Base-by-base conservation (phyloP, 2,113 vertebrate genomes). In the Salvelinus alpinus region DNA sequence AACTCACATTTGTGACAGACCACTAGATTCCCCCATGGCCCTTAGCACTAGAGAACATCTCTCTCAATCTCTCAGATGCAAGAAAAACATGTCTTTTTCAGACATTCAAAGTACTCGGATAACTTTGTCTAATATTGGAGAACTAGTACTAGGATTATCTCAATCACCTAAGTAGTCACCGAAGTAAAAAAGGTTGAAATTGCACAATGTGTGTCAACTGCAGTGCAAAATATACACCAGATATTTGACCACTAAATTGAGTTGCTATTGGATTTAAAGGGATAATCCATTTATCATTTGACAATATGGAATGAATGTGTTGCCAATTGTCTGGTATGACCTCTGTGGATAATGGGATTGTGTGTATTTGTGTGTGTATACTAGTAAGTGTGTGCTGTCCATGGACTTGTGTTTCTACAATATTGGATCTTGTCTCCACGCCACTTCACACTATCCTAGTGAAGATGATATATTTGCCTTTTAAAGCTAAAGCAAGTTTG, bases 391-490 rank as follows among this genome's bases (percentile, higher is more conserved):
- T 38, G 38, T 44, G 8, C 47, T 22, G 59, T 62, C 18, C 27
- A 29, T 24, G 71, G 18, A 2, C 20, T n/a, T 70, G 25, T 79
- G 22, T 71, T 29, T 78, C 22, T 60, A 18, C 51, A 54, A 64
- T 78, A 54, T 20, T 77, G 29, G 67, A 22, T 44, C 38, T 62
- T 54, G 27, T 65, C 18, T 76, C 44, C 70, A 24, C 31, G 27
- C 59, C n/a, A 54, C 51, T 54, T 54, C 16, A 54, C 16, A 54
- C 51, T 51, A 16, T 13, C 5, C 24, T 20, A 13, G 22, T 27
- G 51, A 20, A 27, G 14, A 22, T 66, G 3, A 38, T 71, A 67
- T 29, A 20, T 75, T 88, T 82, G 73, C 67, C 64, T 83, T 76
- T 74, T 62, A 34, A 70, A 47, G 48, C 73, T 62, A 4, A 13